Percentiles rank a stretch among this genome's conserved stretches.
phyloP scores from a whole-genome alignment of 1,140 invertebrate species.

The Planococcus citri region DNA sequence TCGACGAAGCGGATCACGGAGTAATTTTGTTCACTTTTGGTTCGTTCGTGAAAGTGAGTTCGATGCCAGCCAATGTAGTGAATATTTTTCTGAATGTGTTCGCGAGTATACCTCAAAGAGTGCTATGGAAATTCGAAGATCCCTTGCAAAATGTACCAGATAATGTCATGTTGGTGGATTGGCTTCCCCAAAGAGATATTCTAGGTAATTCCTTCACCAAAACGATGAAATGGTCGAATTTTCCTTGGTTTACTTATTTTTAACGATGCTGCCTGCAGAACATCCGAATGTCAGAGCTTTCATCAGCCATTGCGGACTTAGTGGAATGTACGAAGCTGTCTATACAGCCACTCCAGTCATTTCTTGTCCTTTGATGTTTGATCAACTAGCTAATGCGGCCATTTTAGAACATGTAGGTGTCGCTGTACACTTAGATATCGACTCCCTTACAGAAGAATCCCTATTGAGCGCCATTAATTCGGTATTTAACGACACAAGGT shows the following conservation, averaged over 20 bases:
- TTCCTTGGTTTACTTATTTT: no score
- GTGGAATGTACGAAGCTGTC: conserved; percentile 37
- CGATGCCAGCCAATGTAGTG: conserved; percentile 26
- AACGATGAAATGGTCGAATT: no score
- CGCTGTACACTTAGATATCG: not conserved
- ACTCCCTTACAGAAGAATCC: not conserved
- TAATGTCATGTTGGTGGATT: conserved; percentile 43
- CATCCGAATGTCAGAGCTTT: conserved; percentile 35
- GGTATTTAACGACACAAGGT: not conserved
- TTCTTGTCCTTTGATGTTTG: conserved; percentile 46
- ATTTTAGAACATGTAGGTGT: not conserved
- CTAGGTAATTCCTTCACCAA: conserved; percentile 37
- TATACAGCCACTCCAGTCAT: conserved; percentile 37
- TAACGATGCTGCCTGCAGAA: conserved; percentile 21
- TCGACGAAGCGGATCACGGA: conserved; percentile 43
- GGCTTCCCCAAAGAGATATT: conserved; percentile 48
- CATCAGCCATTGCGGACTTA: conserved; percentile 42
- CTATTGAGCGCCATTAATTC: not conserved
- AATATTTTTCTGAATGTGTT: conserved; percentile 46
- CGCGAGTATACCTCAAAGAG: conserved; percentile 40
- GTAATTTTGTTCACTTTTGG: conserved; percentile 55
- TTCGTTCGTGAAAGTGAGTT: conserved; percentile 30
- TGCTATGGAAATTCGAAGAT: conserved; percentile 50
- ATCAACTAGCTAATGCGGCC: conserved; percentile 39
- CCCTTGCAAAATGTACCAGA: conserved; percentile 26